phyloP scores from a whole-genome alignment of 2,113 vertebrate genomes.

The Leptodactylus fuscus region DNA sequence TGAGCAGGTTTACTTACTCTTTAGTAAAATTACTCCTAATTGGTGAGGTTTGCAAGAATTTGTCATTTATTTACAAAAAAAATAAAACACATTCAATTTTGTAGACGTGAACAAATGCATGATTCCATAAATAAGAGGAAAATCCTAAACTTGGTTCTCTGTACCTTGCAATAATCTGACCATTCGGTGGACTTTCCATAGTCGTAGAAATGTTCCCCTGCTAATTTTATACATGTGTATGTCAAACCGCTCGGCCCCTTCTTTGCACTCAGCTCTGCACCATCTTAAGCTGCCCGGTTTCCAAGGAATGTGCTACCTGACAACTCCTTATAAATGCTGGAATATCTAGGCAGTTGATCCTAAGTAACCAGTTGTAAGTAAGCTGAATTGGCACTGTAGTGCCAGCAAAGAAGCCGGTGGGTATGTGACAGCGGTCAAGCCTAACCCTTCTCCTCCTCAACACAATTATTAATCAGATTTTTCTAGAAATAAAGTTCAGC shows the following conservation, averaged over 20 bases:
- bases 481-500: not conserved
- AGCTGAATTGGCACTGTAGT: not conserved
- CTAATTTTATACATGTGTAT: no score
- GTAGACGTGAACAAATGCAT: not conserved
- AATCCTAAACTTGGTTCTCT: not conserved
- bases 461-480: not conserved
- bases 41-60: not conserved
- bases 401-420: not conserved
- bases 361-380: not conserved
- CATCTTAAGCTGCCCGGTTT: not conserved
- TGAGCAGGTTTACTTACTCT: not conserved
- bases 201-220: not conserved
- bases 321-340: not conserved
- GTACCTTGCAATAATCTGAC: constrained; percentile 17
- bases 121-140: constrained; percentile 15
- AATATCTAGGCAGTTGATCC: not conserved
- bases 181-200: not conserved
- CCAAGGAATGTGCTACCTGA: not conserved
- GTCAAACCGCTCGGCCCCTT: not conserved
- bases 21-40: not conserved
- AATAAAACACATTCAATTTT: constrained; percentile 22
- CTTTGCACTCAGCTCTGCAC: not conserved
- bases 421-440: not conserved
- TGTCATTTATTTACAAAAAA: constrained; percentile 43
- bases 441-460: not conserved